phyloP scores from a whole-genome alignment of 30 jellyfish, hydroid and myxozoan genomes.

The Hydra vulgaris region DNA sequence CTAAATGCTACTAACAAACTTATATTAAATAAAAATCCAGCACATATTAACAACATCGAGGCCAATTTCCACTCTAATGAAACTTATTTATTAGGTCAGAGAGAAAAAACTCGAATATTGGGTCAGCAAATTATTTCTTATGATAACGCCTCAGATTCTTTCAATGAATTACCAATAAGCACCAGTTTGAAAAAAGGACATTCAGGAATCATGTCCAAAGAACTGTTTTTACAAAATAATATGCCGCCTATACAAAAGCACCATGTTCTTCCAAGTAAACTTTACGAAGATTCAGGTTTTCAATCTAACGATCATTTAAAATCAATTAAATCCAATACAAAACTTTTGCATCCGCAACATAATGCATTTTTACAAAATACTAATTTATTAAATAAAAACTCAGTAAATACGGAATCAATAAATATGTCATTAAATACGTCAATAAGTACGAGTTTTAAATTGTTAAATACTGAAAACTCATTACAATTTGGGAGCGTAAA shows the following conservation, averaged over 20 bases:
- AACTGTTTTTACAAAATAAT: background rate
- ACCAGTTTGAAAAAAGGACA: background rate
- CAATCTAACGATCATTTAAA: no score
- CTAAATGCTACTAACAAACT: no score
- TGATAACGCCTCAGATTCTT: background rate
- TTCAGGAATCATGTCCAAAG: background rate
- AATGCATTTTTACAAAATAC: no score
- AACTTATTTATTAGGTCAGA: background rate
- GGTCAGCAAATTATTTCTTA: background rate
- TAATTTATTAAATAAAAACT: background rate
- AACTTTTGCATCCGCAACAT: no score
- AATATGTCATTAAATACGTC: background rate
- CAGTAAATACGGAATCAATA: background rate
- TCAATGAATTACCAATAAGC: background rate
- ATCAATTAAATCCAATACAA: no score
- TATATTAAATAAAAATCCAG: background rate
- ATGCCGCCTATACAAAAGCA: background rate
- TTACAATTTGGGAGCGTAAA: no score
- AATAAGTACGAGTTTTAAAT: background rate
- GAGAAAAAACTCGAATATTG: background rate
- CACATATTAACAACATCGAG: no score
- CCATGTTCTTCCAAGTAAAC: background rate
- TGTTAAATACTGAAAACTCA: no score
- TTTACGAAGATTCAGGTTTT: background rate
- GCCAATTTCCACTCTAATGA: no score